Conservation (phyloP, 2,113 vertebrate species). For the Erythrocercus mccallii region DNA sequence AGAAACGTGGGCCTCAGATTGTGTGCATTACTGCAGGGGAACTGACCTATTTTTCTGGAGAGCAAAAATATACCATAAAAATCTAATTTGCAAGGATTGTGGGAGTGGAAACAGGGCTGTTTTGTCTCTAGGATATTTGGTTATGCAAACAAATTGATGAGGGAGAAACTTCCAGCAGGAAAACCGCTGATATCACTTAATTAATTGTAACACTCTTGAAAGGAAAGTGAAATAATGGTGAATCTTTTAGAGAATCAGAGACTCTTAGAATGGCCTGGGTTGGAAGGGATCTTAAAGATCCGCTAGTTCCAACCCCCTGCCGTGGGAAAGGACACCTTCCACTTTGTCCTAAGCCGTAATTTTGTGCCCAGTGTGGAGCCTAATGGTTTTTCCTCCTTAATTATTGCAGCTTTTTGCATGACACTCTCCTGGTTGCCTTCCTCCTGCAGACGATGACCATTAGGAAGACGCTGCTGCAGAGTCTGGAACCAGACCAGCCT, state of each 20-base stretch:
- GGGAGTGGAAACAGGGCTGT: background rate
- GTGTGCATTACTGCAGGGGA: background rate
- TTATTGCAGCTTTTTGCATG: background rate
- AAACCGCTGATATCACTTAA: background rate
- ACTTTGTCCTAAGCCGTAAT: background rate
- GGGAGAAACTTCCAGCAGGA: background rate
- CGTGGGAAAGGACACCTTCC: background rate
- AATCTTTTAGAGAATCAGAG: background rate
- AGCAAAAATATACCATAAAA: background rate
- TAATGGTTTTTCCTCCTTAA: background rate
- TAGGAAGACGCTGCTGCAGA: background rate
- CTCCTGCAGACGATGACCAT: background rate
- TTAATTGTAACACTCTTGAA: background rate
- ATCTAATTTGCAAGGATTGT: background rate
- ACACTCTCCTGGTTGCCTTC: background rate
- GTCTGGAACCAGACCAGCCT: background rate
- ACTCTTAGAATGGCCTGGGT: background rate
- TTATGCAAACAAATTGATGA: slow-evolving; percentile 1
- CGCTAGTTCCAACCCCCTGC: background rate
- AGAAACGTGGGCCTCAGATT: background rate
- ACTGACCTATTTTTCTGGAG: slow-evolving; percentile 25
- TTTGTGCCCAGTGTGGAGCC: background rate
- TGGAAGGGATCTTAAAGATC: background rate
- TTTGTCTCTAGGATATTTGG: background rate
- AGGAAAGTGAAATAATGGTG: background rate